phyloP scores from a whole-genome alignment of 2,888 invertebrate species.

The Drosophila picticornis region DNA sequence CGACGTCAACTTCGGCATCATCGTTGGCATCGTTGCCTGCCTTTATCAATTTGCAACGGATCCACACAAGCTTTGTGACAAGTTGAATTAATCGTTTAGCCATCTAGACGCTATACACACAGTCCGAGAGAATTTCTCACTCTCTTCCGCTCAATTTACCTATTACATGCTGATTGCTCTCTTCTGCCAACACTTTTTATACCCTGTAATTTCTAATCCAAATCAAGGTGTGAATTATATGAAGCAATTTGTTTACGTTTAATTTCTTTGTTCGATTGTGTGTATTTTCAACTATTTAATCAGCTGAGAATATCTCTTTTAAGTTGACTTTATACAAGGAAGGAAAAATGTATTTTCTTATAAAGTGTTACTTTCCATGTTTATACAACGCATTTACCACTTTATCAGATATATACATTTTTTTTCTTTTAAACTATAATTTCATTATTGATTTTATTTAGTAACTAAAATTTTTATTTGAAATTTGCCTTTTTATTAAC shows the following conservation, averaged over 20 bases:
- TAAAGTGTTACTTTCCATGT: background rate
- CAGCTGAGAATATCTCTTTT: background rate
- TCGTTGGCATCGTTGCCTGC: conserved; percentile 38
- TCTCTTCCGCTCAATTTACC: conserved; percentile 6
- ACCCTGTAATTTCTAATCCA: background rate
- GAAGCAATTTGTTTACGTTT: background rate
- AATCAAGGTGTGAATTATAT: background rate
- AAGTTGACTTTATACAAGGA: background rate
- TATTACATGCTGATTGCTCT: conserved; percentile 18
- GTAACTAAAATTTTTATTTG: background rate
- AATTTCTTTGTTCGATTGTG: too few relatives aligned
- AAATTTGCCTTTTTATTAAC: background rate
- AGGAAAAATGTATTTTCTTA: background rate
- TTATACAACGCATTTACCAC: background rate
- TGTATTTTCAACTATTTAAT: background rate
- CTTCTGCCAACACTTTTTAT: conserved; percentile 41
- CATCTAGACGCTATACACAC: conserved; percentile 20
- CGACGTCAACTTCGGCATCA: conserved; percentile 9
- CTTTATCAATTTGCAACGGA: conserved; percentile 67
- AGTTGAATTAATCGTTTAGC: conserved; percentile 71
- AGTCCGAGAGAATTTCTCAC: conserved; percentile 1
- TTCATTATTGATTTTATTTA: background rate
- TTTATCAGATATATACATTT: background rate
- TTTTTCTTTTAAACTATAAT: background rate
- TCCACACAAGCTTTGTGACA: conserved; percentile 56